These are phyloP conservation scores for Melanerpes formicivorus DNA, from an alignment of 2,113 vertebrate genomes.

Conservation along the genomic window DNA sequence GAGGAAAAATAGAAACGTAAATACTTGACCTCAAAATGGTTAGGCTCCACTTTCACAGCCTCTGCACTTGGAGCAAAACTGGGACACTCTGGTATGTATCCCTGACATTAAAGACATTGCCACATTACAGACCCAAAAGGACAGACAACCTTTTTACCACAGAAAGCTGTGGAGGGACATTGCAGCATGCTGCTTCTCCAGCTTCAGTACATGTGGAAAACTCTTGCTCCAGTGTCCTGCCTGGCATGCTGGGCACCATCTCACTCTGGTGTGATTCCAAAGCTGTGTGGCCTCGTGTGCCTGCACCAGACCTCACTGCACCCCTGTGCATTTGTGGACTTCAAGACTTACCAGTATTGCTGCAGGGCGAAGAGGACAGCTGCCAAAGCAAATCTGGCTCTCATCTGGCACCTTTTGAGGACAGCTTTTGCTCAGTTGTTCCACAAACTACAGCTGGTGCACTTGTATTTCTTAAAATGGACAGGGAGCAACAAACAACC, in stretches of 20 bases:
- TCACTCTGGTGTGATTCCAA: neutral
- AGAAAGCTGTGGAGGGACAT: neutral
- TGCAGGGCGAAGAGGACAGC: neutral
- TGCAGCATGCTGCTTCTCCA: neutral
- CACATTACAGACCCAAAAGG: neutral
- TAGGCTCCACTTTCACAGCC: neutral
- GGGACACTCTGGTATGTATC: neutral
- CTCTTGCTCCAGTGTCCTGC: fast-evolving
- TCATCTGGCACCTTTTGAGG: neutral
- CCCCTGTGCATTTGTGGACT: neutral
- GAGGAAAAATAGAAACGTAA: neutral
- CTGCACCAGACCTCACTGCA: neutral
- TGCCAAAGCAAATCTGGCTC: neutral
- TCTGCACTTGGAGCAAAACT: neutral
- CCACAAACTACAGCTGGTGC: neutral
- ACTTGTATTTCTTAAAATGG: neutral
- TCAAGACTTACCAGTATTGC: neutral
- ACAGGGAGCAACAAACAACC: neutral
- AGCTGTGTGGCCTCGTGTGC: fast-evolving
- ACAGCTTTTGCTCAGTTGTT: neutral
- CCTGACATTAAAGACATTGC: neutral
- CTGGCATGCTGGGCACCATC: fast-evolving
- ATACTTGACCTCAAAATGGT: neutral
- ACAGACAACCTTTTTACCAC: no score
- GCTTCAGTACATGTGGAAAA: fast-evolving